Conservation (phyloP, 2,888 invertebrate species). For the Tenthredo distinguenda region DNA sequence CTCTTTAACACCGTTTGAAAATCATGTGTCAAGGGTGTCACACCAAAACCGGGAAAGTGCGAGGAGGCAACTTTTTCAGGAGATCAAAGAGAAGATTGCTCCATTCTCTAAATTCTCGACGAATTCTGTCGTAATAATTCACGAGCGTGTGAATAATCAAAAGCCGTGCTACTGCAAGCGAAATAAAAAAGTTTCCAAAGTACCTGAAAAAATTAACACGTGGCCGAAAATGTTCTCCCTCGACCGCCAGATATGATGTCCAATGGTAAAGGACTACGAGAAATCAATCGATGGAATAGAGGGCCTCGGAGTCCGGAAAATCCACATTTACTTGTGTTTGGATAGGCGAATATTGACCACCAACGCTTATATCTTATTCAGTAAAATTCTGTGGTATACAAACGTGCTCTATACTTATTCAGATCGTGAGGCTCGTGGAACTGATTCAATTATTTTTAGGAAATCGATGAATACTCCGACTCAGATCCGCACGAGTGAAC, state of each 20-base stretch:
- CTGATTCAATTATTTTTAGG: slow-evolving; percentile 3
- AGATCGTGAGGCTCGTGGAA: neutral
- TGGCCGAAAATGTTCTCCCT: neutral
- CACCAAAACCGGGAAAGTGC: too few relatives aligned
- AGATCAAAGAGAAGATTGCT: too few relatives aligned
- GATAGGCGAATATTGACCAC: neutral
- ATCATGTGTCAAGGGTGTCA: too few relatives aligned
- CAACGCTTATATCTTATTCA: slow-evolving; percentile 17
- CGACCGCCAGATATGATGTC: neutral
- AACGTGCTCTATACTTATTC: neutral
- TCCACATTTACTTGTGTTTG: neutral
- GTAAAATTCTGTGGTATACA: neutral
- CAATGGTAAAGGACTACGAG: neutral
- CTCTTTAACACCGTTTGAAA: too few relatives aligned
- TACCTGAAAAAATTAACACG: neutral
- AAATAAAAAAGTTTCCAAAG: neutral
- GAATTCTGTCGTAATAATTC: too few relatives aligned
- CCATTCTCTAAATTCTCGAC: too few relatives aligned
- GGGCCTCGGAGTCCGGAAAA: neutral
- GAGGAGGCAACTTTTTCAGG: too few relatives aligned
- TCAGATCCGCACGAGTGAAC: neutral
- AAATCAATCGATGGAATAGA: neutral
- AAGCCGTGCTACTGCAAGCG: too few relatives aligned
- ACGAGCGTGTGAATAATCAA: too few relatives aligned
- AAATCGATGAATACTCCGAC: neutral